A percentile compares a stretch with the other conserved stretches of the same genome.
Evolutionary conservation across 2,888 invertebrate genomes (phyloP).

Genomic region (Caenorhabditis sp.): DNA sequence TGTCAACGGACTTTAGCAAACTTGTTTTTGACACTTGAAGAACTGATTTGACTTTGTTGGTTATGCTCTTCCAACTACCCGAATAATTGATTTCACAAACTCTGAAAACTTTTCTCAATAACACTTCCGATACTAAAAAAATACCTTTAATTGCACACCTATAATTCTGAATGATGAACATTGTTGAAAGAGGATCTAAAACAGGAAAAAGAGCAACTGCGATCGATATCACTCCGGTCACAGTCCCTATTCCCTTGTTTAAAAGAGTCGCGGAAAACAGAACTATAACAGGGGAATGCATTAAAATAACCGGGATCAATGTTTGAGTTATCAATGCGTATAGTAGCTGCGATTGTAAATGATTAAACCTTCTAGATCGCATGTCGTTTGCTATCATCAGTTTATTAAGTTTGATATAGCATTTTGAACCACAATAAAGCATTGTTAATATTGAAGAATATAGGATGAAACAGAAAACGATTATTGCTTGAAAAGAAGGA

Average conservation of each 20-base stretch:
- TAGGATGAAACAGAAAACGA: background rate
- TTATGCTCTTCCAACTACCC: too few species aligned
- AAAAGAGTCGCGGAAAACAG: conserved; percentile 26
- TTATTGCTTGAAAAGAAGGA: background rate
- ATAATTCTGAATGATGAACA: too few species aligned
- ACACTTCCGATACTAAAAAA: too few species aligned
- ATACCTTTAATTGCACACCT: too few species aligned
- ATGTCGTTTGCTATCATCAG: background rate
- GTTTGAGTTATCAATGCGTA: conserved; percentile 6
- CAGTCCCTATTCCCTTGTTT: conserved; percentile 15
- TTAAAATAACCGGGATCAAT: conserved; percentile 19
- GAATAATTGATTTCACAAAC: too few species aligned
- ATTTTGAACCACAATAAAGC: conserved; percentile 20
- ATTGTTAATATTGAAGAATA: conserved; percentile 13
- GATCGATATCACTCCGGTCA: conserved; percentile 25
- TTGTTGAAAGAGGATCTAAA: conserved; percentile 21
- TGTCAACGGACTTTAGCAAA: too few species aligned
- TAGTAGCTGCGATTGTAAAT: background rate
- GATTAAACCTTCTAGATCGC: background rate
- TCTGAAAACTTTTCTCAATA: too few species aligned
- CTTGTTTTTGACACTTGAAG: too few species aligned
- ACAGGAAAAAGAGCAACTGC: conserved; percentile 26
- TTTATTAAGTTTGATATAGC: conserved; percentile 13
- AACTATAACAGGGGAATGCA: conserved; percentile 18
- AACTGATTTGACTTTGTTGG: too few species aligned